These are phyloP conservation scores for Cephus nigrinus DNA, from an alignment of 2,888 invertebrate genomes.

Conservation along the genomic window DNA sequence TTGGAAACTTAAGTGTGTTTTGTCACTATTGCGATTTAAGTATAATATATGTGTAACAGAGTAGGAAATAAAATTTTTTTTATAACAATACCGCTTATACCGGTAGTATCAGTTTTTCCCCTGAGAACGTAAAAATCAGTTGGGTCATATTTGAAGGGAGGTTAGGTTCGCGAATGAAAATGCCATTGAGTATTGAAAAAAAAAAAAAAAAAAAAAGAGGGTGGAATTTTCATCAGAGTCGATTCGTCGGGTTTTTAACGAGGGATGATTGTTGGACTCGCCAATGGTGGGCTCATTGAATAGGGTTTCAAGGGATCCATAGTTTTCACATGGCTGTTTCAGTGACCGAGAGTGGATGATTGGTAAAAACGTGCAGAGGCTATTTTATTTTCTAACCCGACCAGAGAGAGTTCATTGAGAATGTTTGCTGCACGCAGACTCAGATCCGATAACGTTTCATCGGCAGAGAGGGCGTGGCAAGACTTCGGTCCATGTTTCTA, in stretches of 20 bases:
- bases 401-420: background rate
- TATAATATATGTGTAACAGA: background rate
- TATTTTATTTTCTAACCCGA: background rate
- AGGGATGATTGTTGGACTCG: background rate
- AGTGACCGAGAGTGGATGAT: background rate
- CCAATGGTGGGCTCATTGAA: background rate
- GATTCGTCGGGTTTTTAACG: background rate
- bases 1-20: background rate
- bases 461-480: constrained; percentile 57
- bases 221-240: background rate
- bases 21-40: background rate
- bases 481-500: constrained; percentile 57
- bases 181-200: background rate
- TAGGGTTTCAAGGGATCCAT: background rate
- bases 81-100: background rate
- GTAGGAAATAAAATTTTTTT: background rate
- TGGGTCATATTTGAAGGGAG: background rate
- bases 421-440: constrained; percentile 33
- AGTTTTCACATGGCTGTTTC: background rate
- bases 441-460: constrained; percentile 54
- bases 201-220: background rate
- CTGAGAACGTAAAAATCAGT: background rate
- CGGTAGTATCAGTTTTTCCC: background rate
- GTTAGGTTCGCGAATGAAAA: background rate
- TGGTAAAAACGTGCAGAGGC: background rate